Base-by-base conservation (phyloP, 2,797 vertebrate genomes). In the Avahi laniger region DNA sequence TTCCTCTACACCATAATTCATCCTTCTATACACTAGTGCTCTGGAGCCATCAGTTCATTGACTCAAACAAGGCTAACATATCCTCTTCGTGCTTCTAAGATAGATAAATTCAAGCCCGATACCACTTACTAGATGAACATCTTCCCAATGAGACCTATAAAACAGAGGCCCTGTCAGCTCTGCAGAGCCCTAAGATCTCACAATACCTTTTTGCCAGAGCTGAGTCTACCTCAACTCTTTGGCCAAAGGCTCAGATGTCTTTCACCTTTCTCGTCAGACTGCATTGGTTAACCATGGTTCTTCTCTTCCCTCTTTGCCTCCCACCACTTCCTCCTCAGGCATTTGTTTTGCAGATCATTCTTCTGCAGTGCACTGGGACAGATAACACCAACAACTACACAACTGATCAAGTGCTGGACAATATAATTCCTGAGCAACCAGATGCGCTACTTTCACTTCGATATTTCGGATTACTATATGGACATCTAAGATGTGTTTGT, bases 101-200 rank as follows among this genome's bases (percentile, higher is more conserved):
- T 8, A 88, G 81, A 94, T 73, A 72, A 84, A 88, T 93, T 78
- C 2, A 4, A 92, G 52, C 80, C 67, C 65, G 63, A n/a, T 33
- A 85, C 57, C 13, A 65, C 89, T 79, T 75, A 28, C 22, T 86
- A 54, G 61, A 85, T 33, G 54, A 91, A 76, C 3, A 2, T 73
- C 80, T 90, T 75, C 67, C 94, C 90, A 96, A 5, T 5, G 46
- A 95, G 38, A 80, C 54, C 92, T 82, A 48, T 46, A 84, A 94
- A 87, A 48, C 82, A 93, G 69, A 86, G 54, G 14, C 24, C 26
- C 57, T 24, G 57, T 61, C 46, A 2, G 69, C 10, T 57, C 38
- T 54, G 5, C 3, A 3, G 69, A 38, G 17, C 15, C 33, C 48
- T 59, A 96, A 76, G 28, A 70, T 57, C 72, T 89, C 80, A 76